Evolutionary conservation across 2,113 vertebrate genomes (phyloP), one percentile per base, ranked within the genome.

Genomic region (Onychorhynchus coronatus): DNA sequence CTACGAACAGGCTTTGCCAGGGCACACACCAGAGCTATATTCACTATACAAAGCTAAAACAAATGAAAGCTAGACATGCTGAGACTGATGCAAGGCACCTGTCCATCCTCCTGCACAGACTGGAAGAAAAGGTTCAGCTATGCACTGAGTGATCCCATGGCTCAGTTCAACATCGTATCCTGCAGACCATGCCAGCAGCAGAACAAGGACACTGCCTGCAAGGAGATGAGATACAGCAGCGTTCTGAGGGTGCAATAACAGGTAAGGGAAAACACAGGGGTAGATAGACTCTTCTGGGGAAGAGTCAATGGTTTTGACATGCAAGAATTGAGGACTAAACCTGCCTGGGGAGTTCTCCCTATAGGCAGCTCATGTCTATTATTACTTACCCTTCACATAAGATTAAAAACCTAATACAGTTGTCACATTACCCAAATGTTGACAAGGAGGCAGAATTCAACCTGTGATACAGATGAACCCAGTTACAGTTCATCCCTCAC

Each of bases 301-400:
- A 68, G 41, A 27, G 4, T 1, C 4, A 67, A 44, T 7, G 35
- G 23, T 30, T 49, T 73, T 0, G 0, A 39, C 8, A 9, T 5
- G 23, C 46, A 65, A 25, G 14, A 67, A 66, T 24, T 2, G 2
- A 83, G 50, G 39, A 53, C 14, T 42, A 41, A 13, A 8, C 28
- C 1, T 46, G 11, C 28, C 67, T 37, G 20, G 15, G 18, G 13
- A 78, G 12, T 28, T 41, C 24, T 50, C 66, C 15, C 7, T 12
- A 30, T 2, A 46, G 33, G 22, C 21, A 82, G 20, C 21, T 44
- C 33, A 67, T 30, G 18, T 41, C 33, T 18, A 56, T 11, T 62
- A 15, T 11, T 44, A 25, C 53, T 50, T 8, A 41, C 27, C 24
- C 18, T 82, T 62, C 28, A 18, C 4, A 2, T 11, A 53, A 42